Base-by-base conservation (phyloP, 2,888 invertebrate genomes). In the Cylloceria caligata region DNA sequence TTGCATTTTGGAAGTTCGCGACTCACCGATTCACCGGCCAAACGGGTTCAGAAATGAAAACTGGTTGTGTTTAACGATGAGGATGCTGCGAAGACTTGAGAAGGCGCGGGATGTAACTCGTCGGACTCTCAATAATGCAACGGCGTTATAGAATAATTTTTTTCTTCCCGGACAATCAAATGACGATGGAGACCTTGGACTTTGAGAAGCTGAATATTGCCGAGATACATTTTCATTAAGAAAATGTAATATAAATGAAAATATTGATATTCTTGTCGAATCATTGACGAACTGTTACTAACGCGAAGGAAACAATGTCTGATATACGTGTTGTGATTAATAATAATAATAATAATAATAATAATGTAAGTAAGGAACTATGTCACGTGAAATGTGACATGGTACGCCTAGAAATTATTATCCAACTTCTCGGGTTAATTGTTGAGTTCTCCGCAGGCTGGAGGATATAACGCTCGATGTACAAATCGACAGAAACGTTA, bases 1-100 rank as follows among this genome's bases (percentile, higher is more conserved):
- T 60, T 13, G 57, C 52, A 34, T 49, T 52, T 36, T 52, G 21
- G 13, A n/a, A 19, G 16, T 34, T 9, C 13, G n/a, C 47, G 30
- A n/a, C 16, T 36, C 11, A 13, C 24, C 42, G 4, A 42, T 6
- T n/a, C 55, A 57, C 36, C 27, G 16, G 30, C 45, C 36, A 60
- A 73, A 69, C 69, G 65, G 36, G 65, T 74, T 49, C 13, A n/a
- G n/a, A 36, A 55, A 74, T 74, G 52, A 69, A 74, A 75, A 75
- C 64, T 71, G 69, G 65, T 71, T 52, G 21, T 49, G 47, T 4
- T 55, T 55, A 30, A 57, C 39, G 60, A 71, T 13, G 60, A 67
- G 30, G 71, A 60, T 60, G 55, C 11, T 11, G 34, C 67, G 42
- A 45, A 45, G 39, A 9, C 39, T 39, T 39, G 39, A 13, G 13